Base-by-base conservation (phyloP, 2,797 vertebrate genomes). In the Acipenser oxyrinchus region DNA sequence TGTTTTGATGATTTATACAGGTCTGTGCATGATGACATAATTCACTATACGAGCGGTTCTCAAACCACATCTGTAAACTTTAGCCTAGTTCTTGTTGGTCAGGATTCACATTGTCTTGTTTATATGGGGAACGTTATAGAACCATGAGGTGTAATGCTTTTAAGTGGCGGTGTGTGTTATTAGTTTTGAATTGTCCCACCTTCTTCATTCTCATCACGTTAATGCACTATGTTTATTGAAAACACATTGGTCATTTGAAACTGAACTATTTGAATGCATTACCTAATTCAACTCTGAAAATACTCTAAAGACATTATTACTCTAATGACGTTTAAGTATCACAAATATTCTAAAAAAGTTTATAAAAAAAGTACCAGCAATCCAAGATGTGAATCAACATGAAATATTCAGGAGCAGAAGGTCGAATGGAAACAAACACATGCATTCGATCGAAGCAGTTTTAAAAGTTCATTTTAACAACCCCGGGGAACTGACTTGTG, bases 1-100 rank as follows among this genome's bases (percentile, higher is more conserved):
- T 23, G 52, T 62, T 62, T 62, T 60, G 49, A 61, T 48, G 66
- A 15, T 48, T 67, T 61, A 13, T 15, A 58, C 57, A 66, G 65
- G 55, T 60, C 57, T 51, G 53, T 9, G 50, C 15, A 10, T 49
- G 37, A 66, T 66, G 48, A 60, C 15, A 67, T 60, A 50, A 66
- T 60, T 49, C 48, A n/a, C 49, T n/a, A 66, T 66, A 18, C 52
- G 15, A 58, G 57, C 15, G 8, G 4, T 37, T 37, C 37, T 18
- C 6, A 13, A 48, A 65, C 51, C 53, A 57, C 64, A 55, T 48
- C 9, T 37, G 37, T 51, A 65, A 12, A 58, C 13, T 53, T 37
- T 65, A 58, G 55, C 7, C 64, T 12, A 7, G 18, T 7, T n/a
- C 64, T 58, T 12, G 11, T 12, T 11, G 4, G 6, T 53, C 11